Base-by-base conservation (phyloP, 2,888 invertebrate genomes). In the Rotaria socialis region DNA sequence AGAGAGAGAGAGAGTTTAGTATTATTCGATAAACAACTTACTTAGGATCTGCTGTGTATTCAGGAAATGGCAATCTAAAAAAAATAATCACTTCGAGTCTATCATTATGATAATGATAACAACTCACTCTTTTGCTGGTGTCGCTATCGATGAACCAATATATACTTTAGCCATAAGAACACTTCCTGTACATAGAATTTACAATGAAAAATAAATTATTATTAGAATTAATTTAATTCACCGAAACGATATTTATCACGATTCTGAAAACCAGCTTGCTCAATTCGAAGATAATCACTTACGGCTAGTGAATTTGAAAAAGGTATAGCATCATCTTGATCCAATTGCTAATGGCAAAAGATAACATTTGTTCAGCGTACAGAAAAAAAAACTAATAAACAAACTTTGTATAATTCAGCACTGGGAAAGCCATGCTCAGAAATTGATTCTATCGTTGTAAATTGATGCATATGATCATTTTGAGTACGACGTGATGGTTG, bases 381-480 rank as follows among this genome's bases (percentile, higher is more conserved):
- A 58, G 55, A 35, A 55, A 43, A 16, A 55, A 55, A 84, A n/a
- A 19, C 1, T 8, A 55, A 22, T 35, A 19, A 35, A 56, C 67
- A 41, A 88, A 90, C 90, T 89, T 89, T 88, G 87, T 90, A 89
- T 11, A 89, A 89, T 10, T 89, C 89, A 75, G 89, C 88, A 88
- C 90, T 90, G 88, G 89, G 88, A 87, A 91, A 91, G 3, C 91
- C 91, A 85, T 90, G 90, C 85, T 91, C 90, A 22, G 60, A 43
- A 47, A 86, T 80, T 24, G 80, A 86, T 85, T 85, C 86, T 50
- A 84, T 75, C 8, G 8, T 47, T 3, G 90, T 88, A 0, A 91
- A 88, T 27, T 90, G 88, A 75, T 88, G 88, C 27, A 89, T 89
- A 86, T 90, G 90, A 85, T 88, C 88, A 22, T 87, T 87, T 2